Evolutionary conservation across 2,888 invertebrate species (phyloP).

Genomic region (Brachypalpus laphriformis): DNA sequence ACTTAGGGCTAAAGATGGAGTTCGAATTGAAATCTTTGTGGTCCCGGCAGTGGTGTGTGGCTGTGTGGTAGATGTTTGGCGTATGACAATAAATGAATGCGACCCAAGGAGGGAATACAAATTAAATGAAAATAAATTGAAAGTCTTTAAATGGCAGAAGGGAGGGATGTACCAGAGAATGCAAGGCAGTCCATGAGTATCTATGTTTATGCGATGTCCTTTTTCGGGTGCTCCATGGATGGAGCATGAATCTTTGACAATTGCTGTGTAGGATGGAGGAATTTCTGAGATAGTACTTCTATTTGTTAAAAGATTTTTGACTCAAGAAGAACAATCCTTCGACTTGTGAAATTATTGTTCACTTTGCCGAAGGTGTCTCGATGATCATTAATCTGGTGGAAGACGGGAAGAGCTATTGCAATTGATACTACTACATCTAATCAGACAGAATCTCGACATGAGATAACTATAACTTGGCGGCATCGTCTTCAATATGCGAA

Average conservation of each 20-base stretch:
- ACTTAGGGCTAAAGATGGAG: constrained; percentile 78
- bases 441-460: too few relatives aligned
- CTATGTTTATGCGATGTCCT: constrained; percentile 6
- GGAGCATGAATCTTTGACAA: not conserved
- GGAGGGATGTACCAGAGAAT: not conserved
- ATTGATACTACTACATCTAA: too few relatives aligned
- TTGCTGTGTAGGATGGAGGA: not conserved
- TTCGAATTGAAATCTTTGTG: constrained; percentile 23
- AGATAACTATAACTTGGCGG: too few relatives aligned
- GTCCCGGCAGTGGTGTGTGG: not conserved
- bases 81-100: constrained; percentile 30
- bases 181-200: not conserved
- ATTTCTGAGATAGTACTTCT: not conserved
- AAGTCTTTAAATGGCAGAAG: constrained; percentile 48
- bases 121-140: constrained; percentile 67
- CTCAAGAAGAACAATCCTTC: too few relatives aligned
- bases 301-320: too few relatives aligned
- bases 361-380: too few relatives aligned
- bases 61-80: constrained; percentile 9
- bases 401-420: too few relatives aligned
- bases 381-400: too few relatives aligned
- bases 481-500: too few relatives aligned
- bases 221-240: constrained; percentile 1
- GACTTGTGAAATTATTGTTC: too few relatives aligned
- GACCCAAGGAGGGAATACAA: constrained; percentile 19